These are phyloP conservation scores for Mastacembelus armatus DNA, from an alignment of 2,797 vertebrate genomes.

Conservation along the genomic window DNA sequence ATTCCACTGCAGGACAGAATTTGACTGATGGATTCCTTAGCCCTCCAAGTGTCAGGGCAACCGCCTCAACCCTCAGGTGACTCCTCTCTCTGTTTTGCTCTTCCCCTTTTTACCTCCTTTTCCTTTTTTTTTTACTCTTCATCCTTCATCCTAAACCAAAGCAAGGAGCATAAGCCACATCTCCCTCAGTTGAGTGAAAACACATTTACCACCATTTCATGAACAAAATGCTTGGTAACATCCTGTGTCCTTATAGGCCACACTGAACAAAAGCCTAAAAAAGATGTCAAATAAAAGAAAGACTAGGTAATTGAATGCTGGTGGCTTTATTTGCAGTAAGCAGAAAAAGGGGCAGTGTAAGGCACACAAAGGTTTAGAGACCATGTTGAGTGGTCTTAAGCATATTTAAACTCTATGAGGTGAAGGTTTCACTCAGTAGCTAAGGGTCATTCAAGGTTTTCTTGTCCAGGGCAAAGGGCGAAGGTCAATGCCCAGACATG, in stretches of 20 bases:
- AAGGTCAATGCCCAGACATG: constrained; percentile 78
- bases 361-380: constrained; percentile 56
- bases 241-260: not conserved
- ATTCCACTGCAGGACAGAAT: constrained; percentile 50
- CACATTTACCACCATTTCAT: constrained; percentile 15
- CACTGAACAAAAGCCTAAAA: constrained; percentile 8
- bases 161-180: constrained; percentile 13
- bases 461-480: constrained; percentile 71
- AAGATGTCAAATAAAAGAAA: constrained; percentile 49
- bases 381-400: constrained; percentile 38
- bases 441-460: constrained; percentile 65
- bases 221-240: constrained; percentile 9
- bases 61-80: constrained; percentile 70
- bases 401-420: constrained; percentile 44
- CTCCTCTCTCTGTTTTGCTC: constrained; percentile 33
- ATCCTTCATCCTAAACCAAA: constrained; percentile 2
- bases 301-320: constrained; percentile 74
- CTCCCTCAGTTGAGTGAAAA: constrained; percentile 17
- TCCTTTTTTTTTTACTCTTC: constrained; percentile 17
- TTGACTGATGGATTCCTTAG: constrained; percentile 62
- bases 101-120: constrained; percentile 29
- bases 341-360: constrained; percentile 43
- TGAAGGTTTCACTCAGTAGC: constrained; percentile 43
- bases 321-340: constrained; percentile 80
- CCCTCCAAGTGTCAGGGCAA: constrained; percentile 69